phyloP scores from a whole-genome alignment of 1,140 invertebrate species.

The Bursaphelenchus mucronatus region DNA sequence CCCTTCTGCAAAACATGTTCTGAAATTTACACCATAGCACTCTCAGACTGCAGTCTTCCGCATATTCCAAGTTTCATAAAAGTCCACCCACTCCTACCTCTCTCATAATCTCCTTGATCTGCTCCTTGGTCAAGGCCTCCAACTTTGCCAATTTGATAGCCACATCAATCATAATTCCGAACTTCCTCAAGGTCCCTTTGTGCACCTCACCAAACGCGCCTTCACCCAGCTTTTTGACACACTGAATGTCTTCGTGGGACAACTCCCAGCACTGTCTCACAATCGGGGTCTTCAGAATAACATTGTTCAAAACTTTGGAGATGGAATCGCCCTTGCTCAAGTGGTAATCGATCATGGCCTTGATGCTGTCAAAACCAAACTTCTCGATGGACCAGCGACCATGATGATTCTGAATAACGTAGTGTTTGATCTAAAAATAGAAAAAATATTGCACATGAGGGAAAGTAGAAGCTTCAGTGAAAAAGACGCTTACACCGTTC shows the following conservation, averaged over 20 bases:
- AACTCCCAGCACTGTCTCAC: conserved; percentile 23
- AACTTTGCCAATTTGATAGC: conserved; percentile 28
- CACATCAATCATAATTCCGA: conserved; percentile 18
- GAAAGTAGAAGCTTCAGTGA: too few species aligned
- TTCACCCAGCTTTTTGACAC: conserved; percentile 35
- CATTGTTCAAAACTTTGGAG: background rate
- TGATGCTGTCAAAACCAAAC: conserved; percentile 12
- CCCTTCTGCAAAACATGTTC: too few species aligned
- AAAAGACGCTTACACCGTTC: too few species aligned
- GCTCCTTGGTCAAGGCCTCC: conserved; percentile 30
- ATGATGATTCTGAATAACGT: background rate
- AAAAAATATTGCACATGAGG: too few species aligned
- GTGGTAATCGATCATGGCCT: conserved; percentile 22
- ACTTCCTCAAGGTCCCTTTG: conserved; percentile 18
- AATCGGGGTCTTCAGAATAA: conserved; percentile 18
- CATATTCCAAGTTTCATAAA: too few species aligned
- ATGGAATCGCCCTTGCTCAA: conserved; percentile 13
- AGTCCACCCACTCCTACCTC: conserved; percentile 2
- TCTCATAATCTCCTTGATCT: conserved; percentile 36
- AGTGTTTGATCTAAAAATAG: conserved; percentile 24
- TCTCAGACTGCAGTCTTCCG: too few species aligned
- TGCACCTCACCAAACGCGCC: conserved; percentile 39
- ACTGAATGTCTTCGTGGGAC: conserved; percentile 23
- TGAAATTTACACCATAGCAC: too few species aligned
- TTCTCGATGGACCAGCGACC: conserved; percentile 14